Evolutionary conservation across 2,113 vertebrate genomes (phyloP), one percentile per base, ranked within the genome.

Genomic region (Marcusenius ussheri): DNA sequence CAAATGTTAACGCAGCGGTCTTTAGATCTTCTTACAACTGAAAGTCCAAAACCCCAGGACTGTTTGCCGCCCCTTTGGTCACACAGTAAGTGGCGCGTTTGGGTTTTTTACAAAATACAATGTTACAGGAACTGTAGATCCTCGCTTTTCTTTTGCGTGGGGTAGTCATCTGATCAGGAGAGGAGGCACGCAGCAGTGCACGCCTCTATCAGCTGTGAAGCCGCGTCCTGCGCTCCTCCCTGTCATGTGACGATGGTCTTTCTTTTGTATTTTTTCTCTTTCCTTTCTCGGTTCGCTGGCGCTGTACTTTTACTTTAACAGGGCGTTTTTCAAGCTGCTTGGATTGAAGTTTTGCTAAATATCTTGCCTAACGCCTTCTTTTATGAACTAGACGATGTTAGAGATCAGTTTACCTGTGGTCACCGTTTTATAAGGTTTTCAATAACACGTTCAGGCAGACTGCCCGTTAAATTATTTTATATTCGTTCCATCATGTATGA

Each of bases 121-220:
- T 86, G 88, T 89, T 90, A 94, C 95, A 90, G 87, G 90, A 90
- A 88, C 90, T 90, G 53, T 83, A 74, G 42, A 84, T 94, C 94
- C 94, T 94, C 89, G 87, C 85, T 91, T 90, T 91, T 93, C 83
- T 56, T 77, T 2, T 90, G 87, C 94, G 94, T 93, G 93, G 49
- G 91, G 90, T 86, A 90, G 92, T 95, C 95, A 96, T 92, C 15
- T 95, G 95, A 95, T 91, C 92, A 93, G 94, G 9, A 24, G 45
- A 46, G 83, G 83, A 24, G 83, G 93, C 95, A 94, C 94, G 95
- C 93, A 94, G 91, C 42, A 87, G 80, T 92, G 90, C 93, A 9
- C 39, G 6, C n/a, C 42, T 50, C 62, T 17, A 39, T n/a, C 88
- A 89, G 90, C 88, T 89, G 90, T 83, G 87, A 89, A 83, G 90